These are phyloP conservation scores for Cossypha polioptera DNA, from an alignment of 2,797 vertebrate species.

Conservation along the genomic window DNA sequence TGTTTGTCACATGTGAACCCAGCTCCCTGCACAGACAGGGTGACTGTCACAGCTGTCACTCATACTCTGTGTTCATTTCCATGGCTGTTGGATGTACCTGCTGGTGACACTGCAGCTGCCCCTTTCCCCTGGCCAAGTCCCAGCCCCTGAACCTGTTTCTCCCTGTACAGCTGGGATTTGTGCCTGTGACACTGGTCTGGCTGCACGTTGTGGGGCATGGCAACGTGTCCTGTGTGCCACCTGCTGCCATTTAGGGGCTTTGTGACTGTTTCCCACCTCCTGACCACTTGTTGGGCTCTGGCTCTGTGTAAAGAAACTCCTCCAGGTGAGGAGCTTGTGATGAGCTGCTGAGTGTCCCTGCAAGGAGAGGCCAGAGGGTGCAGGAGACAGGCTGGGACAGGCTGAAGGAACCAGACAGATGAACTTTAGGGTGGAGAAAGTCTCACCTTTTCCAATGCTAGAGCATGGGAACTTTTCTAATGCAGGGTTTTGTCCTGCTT, in stretches of 20 bases:
- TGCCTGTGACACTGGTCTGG: background rate
- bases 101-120: fast-evolving
- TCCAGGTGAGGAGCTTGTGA: background rate
- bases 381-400: background rate
- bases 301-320: background rate
- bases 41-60: background rate
- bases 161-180: background rate
- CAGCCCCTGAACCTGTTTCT: background rate
- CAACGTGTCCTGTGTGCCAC: fast-evolving
- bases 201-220: fast-evolving
- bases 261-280: background rate
- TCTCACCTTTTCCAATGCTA: fast-evolving
- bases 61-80: fast-evolving
- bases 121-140: background rate
- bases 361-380: background rate
- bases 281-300: background rate
- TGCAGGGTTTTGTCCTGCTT: background rate
- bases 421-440: background rate
- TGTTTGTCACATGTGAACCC: fast-evolving
- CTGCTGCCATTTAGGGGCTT: background rate
- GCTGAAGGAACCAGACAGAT: background rate
- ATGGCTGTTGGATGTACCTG: background rate
- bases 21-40: fast-evolving
- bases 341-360: background rate
- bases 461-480: background rate